Conservation (phyloP, 2,113 vertebrate species). For the Plecturocebus donacophilus region DNA sequence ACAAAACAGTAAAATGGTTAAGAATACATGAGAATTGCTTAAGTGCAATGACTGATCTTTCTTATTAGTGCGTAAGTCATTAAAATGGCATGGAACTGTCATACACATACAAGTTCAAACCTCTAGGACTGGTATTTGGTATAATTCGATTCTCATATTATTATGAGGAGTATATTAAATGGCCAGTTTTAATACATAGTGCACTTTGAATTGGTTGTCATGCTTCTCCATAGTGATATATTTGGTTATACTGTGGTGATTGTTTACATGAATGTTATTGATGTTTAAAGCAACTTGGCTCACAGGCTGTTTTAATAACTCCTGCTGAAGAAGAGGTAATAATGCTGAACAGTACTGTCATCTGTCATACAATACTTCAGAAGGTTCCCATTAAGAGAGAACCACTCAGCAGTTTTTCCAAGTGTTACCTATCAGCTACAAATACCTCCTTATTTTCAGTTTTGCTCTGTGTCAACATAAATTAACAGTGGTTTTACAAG, state of each 20-base stretch:
- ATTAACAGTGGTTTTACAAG: constrained; percentile 58
- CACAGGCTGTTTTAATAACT: constrained; percentile 50
- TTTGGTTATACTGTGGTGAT: not conserved
- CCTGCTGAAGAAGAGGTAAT: constrained; percentile 23
- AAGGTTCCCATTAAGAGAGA: constrained; percentile 59
- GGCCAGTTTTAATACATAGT: not conserved
- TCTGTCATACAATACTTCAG: constrained; percentile 52
- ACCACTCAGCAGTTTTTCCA: constrained; percentile 61
- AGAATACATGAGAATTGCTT: not conserved
- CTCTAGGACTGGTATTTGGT: not conserved
- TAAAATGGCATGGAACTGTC: not conserved
- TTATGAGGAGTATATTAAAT: constrained; percentile 6
- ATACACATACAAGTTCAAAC: not conserved
- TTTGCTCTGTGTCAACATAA: constrained; percentile 62
- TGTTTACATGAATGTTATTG: constrained; percentile 35
- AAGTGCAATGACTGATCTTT: not conserved
- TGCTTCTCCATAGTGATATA: not conserved
- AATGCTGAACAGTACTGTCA: constrained; percentile 62
- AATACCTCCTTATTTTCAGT: constrained; percentile 58
- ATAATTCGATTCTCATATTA: not conserved
- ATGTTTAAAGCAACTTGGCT: constrained; percentile 59
- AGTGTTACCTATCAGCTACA: constrained; percentile 45
- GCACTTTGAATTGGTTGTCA: not conserved
- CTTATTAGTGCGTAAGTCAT: not conserved
- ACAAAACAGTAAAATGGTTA: not conserved